Evolutionary conservation across 2,797 vertebrate species (phyloP), one percentile per base, ranked within the genome.

Genomic region (Pangasius larnaudii): DNA sequence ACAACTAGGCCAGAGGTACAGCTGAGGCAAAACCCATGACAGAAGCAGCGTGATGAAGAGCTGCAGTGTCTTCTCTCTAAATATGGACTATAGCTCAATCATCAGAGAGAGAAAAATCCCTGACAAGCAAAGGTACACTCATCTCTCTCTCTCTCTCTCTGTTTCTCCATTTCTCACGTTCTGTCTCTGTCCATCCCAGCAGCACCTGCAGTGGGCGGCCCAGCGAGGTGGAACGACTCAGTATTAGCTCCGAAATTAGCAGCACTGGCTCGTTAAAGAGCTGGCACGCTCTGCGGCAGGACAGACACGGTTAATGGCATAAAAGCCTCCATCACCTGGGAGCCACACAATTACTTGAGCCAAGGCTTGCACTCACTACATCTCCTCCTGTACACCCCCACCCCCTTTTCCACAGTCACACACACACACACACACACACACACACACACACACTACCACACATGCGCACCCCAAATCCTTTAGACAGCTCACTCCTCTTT

Each of bases 211-310:
- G 96, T 94, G 96, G 94, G 94, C 97, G 84, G 89, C 80, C 80
- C 67, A 95, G 67, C 95, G 96, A 96, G 95, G 97, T 96, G 96
- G 97, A 98, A 98, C 97, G 49, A 96, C 96, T 98, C 97, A 95
- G 96, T 97, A 98, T 98, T 98, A 98, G 97, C 96, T 98, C 96
- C 96, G 97, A 98, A 98, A 99, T 98, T 98, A 98, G 97, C 96
- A 97, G 96, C 96, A 95, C 96, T 97, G 97, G 95, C 96, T 96
- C 96, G 96, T 96, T 98, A 98, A 98, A 97, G 96, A 97, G 95
- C 96, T 98, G 97, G 96, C 97, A 97, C 91, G 91, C 94, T 84
- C 92, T 72, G 89, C 86, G 88, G 92, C 93, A 95, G 95, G 93
- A 95, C 86, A 93, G 95, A 94, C 91, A 94, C 93, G 94, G 94